Evolutionary conservation across 2,113 vertebrate species (phyloP), one percentile per base, ranked within the genome.

Genomic region (Heterotilapia buettikoferi): DNA sequence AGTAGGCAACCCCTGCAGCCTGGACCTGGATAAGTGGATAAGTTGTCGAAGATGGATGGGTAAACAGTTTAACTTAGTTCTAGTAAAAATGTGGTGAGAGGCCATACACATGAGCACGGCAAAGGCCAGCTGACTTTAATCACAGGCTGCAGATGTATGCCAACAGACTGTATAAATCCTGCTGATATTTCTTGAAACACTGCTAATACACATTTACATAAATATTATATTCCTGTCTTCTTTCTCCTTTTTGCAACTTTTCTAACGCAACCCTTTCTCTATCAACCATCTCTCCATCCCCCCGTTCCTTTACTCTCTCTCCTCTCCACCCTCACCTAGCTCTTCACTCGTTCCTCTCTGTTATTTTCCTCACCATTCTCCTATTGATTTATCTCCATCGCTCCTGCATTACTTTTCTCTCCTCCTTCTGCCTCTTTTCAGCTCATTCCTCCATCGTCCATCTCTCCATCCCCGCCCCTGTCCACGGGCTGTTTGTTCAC

Each of bases 391-490:
- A 50, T 47, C 43, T 78, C 43, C 45, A 78, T 50, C 6, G 18
- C 71, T 78, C 45, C 45, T 4, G 31, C 45, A 52, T 78, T 78
- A 78, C 45, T 52, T 78, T 78, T 78, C 73, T 78, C 43, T 31
- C 73, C 11, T 1, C 26, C 16, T n/a, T 52, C 73, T 78, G 45
- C 11, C 26, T 50, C 16, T 33, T 50, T 78, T 78, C 26, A 52
- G 26, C 73, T 78, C 45, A 7, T 33, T 33, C 45, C 26, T 78
- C 73, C 45, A 52, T 78, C 45, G 73, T 78, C 45, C 8, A 78
- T 43, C 26, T 12, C 18, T n/a, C 16, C 29, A 8, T 83, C 26
- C 71, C 45, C 26, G 6, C 24, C 16, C 45, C 26, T 33, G 73
- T 78, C 73, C 45, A 78, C 18, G 1, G 45, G 45, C 10, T 78